These are phyloP conservation scores for Salvelinus sp. DNA, from an alignment of 2,113 vertebrate genomes.

Conservation along the genomic window DNA sequence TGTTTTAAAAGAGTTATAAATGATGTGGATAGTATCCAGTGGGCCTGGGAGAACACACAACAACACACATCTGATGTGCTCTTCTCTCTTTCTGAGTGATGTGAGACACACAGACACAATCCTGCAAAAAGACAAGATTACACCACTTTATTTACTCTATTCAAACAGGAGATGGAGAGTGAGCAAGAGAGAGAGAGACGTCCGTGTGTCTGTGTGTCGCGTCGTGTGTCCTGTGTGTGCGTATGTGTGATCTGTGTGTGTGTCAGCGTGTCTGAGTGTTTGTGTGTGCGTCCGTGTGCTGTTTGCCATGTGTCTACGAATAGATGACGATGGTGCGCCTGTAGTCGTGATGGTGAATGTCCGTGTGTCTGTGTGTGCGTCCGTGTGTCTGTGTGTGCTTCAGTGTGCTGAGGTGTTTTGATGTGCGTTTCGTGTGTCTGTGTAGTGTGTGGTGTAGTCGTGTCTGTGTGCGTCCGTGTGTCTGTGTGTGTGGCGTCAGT, in stretches of 20 bases:
- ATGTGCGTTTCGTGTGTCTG: too few species aligned
- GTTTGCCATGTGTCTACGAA: too few species aligned
- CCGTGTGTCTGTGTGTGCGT: not conserved
- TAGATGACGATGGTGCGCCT: too few species aligned
- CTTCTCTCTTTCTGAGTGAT: not conserved
- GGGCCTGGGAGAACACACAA: slow-evolving; percentile 13
- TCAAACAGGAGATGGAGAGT: slow-evolving; percentile 13
- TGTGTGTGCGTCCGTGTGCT: too few species aligned
- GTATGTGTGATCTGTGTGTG: too few species aligned
- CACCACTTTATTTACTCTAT: slow-evolving; percentile 20
- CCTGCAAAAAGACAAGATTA: slow-evolving; percentile 48
- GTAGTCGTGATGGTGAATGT: too few species aligned
- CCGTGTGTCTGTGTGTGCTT: not conserved
- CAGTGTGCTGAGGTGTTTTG: not conserved
- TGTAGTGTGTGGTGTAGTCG: too few species aligned
- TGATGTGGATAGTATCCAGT: slow-evolving; percentile 21
- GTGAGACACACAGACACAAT: not conserved
- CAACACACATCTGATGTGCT: slow-evolving; percentile 16
- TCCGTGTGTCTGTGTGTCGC: too few species aligned
- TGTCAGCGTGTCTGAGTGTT: too few species aligned
- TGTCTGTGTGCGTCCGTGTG: too few species aligned
- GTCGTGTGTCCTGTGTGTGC: too few species aligned
- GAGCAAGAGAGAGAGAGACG: not conserved
- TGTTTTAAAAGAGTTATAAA: too few species aligned
- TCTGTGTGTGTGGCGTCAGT: not conserved